Conservation (phyloP, 64 coral and sea anemone species). For the Montipora foliosa region DNA sequence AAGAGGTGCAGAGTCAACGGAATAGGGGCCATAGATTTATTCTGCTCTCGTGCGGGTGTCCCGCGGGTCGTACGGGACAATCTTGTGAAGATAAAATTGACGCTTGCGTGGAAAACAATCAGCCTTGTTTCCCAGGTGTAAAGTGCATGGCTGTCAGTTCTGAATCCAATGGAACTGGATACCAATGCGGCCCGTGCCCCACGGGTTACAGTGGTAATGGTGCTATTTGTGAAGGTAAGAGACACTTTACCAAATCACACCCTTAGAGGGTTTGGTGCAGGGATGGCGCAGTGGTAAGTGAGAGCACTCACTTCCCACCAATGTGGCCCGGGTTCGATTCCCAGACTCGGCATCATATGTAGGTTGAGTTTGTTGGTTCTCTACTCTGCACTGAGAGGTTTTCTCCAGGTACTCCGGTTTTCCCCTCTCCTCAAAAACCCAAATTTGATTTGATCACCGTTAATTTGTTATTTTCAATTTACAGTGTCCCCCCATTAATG, state of each 20-base stretch:
- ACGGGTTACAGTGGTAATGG: conserved; percentile 36
- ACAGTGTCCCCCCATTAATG: too few species aligned
- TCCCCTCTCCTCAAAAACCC: too few species aligned
- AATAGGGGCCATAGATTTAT: conserved; percentile 27
- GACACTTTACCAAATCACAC: not conserved
- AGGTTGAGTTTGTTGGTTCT: too few species aligned
- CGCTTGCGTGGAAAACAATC: conserved; percentile 38
- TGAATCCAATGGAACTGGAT: not conserved
- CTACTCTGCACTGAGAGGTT: too few species aligned
- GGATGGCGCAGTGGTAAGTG: too few species aligned
- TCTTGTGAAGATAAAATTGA: conserved; percentile 46
- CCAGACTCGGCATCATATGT: too few species aligned
- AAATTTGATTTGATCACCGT: too few species aligned
- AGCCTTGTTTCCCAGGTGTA: conserved; percentile 55
- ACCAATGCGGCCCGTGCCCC: conserved; percentile 39
- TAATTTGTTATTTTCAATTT: too few species aligned
- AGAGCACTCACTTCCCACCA: too few species aligned
- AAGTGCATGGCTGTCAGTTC: conserved; percentile 8
- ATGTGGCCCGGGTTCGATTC: too few species aligned
- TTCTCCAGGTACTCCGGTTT: too few species aligned
- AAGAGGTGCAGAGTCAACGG: conserved; percentile 22
- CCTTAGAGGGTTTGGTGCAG: not conserved
- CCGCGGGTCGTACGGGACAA: conserved; percentile 49
- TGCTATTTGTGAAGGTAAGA: conserved; percentile 34
- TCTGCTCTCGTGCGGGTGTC: conserved; percentile 48